These are phyloP conservation scores for Hemicrepidius hirtus DNA, from an alignment of 2,888 invertebrate species.

Conservation along the genomic window DNA sequence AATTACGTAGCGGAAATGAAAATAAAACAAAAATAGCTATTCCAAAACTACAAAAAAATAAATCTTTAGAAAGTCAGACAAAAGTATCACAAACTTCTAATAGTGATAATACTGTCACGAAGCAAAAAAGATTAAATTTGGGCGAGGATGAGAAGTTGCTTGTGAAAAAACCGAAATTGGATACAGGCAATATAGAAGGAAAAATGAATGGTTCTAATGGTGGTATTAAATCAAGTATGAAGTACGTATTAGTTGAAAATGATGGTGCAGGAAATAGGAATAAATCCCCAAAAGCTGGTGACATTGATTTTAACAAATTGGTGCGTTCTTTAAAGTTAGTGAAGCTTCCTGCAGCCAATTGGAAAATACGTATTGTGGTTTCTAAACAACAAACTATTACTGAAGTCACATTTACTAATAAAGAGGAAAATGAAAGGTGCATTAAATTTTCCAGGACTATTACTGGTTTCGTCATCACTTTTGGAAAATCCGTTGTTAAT, in stretches of 20 bases:
- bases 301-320: slow-evolving; percentile 48
- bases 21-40: not conserved
- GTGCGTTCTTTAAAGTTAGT: slow-evolving; percentile 49
- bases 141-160: not conserved
- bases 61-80: not conserved
- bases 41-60: not conserved
- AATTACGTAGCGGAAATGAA: not conserved
- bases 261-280: slow-evolving; percentile 3
- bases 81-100: not conserved
- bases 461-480: slow-evolving; percentile 40
- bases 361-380: slow-evolving; percentile 51
- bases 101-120: not conserved
- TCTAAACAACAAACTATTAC: slow-evolving; percentile 45
- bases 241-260: slow-evolving; percentile 32
- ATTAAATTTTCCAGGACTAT: slow-evolving; percentile 44
- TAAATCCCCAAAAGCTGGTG: slow-evolving; percentile 12
- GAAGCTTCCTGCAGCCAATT: slow-evolving; percentile 46
- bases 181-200: not conserved
- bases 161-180: too few species aligned
- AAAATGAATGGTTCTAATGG: slow-evolving; percentile 5
- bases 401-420: slow-evolving; percentile 50
- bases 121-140: not conserved
- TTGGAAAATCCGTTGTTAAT: slow-evolving; percentile 62
- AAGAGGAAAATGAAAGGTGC: slow-evolving; percentile 46
- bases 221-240: not conserved